Evolutionary conservation across 2,888 invertebrate genomes (phyloP), one percentile per base, ranked within the genome.

Genomic region (Desoria tigrina): DNA sequence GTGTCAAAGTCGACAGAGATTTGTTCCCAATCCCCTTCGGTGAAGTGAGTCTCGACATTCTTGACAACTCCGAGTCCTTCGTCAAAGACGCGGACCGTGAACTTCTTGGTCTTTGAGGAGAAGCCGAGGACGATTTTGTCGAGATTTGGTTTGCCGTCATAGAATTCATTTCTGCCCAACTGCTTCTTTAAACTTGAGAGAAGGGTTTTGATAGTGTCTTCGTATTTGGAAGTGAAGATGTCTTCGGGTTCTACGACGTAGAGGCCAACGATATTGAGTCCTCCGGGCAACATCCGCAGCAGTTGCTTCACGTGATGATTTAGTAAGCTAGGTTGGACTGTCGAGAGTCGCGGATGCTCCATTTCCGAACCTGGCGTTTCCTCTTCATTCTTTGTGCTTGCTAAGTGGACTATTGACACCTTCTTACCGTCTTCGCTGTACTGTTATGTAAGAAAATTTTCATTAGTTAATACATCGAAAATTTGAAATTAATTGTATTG

Each of bases 251-350:
- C 73, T 23, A 79, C 87, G 60, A 88, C 82, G 80, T 92, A 94
- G 75, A 93, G 83, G 81, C 90, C 94, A 78, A 92, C 83, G 55
- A 94, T 88, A 81, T 87, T 87, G 84, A 94, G 87, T 53, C 94
- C 94, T 49, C 94, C 95, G 37, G 94, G 91, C 68, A 94, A 82
- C 93, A 94, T 94, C 80, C 92, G 86, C 1, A 89, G 88, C 1
- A 75, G 71, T 64, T 75, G 75, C 51, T 74, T 73, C 0, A 72
- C 72, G 67, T 75, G 75, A 28, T 73, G 68, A 18, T 72, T 67
- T 11, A 75, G 42, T 9, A 67, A 61, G 14, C 59, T 56, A 2
- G 68, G 65, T 21, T 61, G 62, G 6, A 68, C 18, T 23, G 64
- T 66, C 45, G 16, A 45, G 4, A 45, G 4, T 23, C 57, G 28